A percentile compares a stretch with the other conserved stretches of the same genome.
phyloP scores from a whole-genome alignment of 2,888 invertebrate species.

The Diplazon laetatorius region DNA sequence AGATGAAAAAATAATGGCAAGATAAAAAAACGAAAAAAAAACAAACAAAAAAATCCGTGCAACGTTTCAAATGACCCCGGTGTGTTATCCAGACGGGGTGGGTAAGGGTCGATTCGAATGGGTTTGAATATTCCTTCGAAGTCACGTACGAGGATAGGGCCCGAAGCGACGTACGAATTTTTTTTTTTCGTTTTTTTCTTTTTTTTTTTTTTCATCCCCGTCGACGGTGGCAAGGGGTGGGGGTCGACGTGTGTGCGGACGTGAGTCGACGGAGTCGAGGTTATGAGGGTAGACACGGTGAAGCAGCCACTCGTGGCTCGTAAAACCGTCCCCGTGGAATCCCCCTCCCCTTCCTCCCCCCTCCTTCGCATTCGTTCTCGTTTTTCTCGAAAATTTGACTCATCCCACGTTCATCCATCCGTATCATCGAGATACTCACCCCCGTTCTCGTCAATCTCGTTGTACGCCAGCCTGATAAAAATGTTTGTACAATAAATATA shows the following conservation, averaged over 20 bases:
- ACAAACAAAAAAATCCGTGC: neutral
- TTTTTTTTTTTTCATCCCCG: too few relatives aligned
- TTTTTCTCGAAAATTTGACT: constrained; percentile 51
- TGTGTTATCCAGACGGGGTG: too few relatives aligned
- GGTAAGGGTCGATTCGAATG: too few relatives aligned
- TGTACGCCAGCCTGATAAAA: constrained; percentile 44
- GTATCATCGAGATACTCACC: constrained; percentile 11
- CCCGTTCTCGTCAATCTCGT: constrained; percentile 9
- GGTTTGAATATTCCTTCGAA: neutral
- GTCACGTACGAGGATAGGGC: too few relatives aligned
- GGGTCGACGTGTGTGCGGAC: too few relatives aligned
- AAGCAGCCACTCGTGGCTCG: constrained; percentile 60
- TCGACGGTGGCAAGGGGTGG: too few relatives aligned
- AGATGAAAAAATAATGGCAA: too few relatives aligned
- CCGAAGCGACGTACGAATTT: too few relatives aligned
- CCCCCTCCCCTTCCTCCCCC: too few relatives aligned
- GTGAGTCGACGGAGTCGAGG: constrained; percentile 30
- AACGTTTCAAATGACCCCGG: neutral
- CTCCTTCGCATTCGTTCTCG: constrained; percentile 55
- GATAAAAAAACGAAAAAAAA: too few relatives aligned
- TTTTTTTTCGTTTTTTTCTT: too few relatives aligned
- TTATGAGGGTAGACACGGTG: constrained; percentile 14
- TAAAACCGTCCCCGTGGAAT: constrained; percentile 59
- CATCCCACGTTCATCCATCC: constrained; percentile 30
- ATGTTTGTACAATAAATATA: too few relatives aligned